phyloP scores from a whole-genome alignment of 2,797 vertebrate species.

The Loriculus beryllinus region DNA sequence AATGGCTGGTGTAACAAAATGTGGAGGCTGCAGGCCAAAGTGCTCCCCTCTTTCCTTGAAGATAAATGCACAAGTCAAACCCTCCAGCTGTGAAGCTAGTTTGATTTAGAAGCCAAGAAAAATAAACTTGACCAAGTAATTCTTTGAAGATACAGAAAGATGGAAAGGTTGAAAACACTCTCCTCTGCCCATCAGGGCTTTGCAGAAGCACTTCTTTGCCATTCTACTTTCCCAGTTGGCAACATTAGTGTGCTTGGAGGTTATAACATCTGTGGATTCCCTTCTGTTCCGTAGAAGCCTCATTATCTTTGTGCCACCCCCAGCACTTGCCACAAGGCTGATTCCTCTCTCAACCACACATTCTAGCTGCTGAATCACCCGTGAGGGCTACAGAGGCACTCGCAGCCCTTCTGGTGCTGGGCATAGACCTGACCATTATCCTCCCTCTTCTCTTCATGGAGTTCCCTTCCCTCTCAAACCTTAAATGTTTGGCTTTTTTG shows the following conservation, averaged over 20 bases:
- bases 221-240: neutral
- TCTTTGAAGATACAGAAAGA: neutral
- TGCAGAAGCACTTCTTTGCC: neutral
- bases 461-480: neutral
- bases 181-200: neutral
- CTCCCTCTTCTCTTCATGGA: fast-evolving
- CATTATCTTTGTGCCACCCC: fast-evolving
- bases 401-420: fast-evolving
- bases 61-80: neutral
- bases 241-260: neutral
- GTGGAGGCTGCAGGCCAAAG: neutral
- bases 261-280: neutral
- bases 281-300: neutral
- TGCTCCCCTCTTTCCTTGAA: neutral
- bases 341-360: fast-evolving
- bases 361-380: fast-evolving
- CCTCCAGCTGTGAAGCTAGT: neutral
- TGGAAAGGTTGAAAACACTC: neutral
- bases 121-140: neutral
- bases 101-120: neutral
- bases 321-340: fast-evolving
- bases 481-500: fast-evolving
- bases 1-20: neutral
- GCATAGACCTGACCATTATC: fast-evolving
- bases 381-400: fast-evolving